Conservation (phyloP, 2,888 invertebrate species). For the Itoplectis maculator region DNA sequence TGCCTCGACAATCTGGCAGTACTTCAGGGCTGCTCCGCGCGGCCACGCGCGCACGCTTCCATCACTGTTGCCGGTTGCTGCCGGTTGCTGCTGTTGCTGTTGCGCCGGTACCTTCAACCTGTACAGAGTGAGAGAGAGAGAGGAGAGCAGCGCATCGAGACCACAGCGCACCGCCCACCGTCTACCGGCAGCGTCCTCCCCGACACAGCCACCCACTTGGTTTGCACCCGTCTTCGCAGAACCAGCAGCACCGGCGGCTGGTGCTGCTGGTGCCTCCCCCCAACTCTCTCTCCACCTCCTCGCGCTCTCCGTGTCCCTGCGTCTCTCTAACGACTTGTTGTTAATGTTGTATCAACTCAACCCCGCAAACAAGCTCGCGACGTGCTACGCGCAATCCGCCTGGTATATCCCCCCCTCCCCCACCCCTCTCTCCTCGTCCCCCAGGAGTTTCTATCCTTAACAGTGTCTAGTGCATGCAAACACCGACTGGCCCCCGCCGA, state of each 20-base stretch:
- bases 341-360: conserved; percentile 82
- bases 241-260: not conserved
- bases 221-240: conserved; percentile 43
- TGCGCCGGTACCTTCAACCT: conserved; percentile 27
- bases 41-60: conserved; percentile 31
- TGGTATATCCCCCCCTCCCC: conserved; percentile 19
- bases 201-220: conserved; percentile 39
- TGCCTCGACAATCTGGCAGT: conserved; percentile 57
- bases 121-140: not conserved
- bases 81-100: conserved; percentile 20
- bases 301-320: conserved; percentile 73
- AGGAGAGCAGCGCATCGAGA: conserved; percentile 48
- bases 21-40: conserved; percentile 24
- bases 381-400: conserved; percentile 49
- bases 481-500: not conserved
- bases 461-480: conserved; percentile 43
- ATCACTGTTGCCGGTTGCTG: conserved; percentile 8
- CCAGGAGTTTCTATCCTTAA: conserved; percentile 60
- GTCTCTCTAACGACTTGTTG: conserved; percentile 83
- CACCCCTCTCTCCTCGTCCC: too few relatives aligned
- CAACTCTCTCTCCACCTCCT: conserved; percentile 20
- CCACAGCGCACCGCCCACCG: conserved; percentile 54
- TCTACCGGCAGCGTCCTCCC: conserved; percentile 24
- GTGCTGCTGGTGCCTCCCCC: too few relatives aligned
- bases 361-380: conserved; percentile 77